Evolutionary conservation across 2,888 invertebrate species (phyloP), one percentile per base, ranked within the genome.

Genomic region (Rhingia campestris): DNA sequence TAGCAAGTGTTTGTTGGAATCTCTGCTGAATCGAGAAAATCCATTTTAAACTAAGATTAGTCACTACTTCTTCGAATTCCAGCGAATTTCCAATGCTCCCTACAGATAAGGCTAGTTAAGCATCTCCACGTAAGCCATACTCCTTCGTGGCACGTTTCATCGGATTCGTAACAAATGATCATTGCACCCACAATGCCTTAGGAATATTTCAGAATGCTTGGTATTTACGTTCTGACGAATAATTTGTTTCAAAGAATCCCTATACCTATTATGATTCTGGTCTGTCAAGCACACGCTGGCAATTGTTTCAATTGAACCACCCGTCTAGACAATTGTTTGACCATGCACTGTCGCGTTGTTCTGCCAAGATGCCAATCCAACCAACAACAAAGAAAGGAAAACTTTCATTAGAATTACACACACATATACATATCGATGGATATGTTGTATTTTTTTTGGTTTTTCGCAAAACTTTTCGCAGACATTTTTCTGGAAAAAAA

Each of bases 251-350:
- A 22, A 14, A 2, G 6, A 14, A 35, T 56, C 37, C 14, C 9
- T 14, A 41, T 56, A 4, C 0, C 30, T 30, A 41, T 14, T 33
- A 53, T 9, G 51, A 9, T 72, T 43, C 32, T 32, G 4, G 61
- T 72, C 51, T 47, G 41, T 5, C 33, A 6, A 47, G 30, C 9
- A 37, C 5, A 53, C 30, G 3, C 4, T 6, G 51, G 4, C 9
- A 56, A 58, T 45, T 37, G 39, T 54, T 37, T 7, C 30, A 43
- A 45, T 35, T 59, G 30, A 49, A 69, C 41, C 10, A 51, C 22
- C 22, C 43, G 84, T 84, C 84, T 84, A 84, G 80, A 84, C 84
- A 49, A 58, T 75, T 84, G 80, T 84, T 84, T 84, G 72, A 66
- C 39, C 77, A 76, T 41, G 76, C 59, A 39, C 51, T 22, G 6